These are phyloP conservation scores for Dendrocincla fuliginosa DNA, from an alignment of 2,797 vertebrate genomes.

Conservation along the genomic window DNA sequence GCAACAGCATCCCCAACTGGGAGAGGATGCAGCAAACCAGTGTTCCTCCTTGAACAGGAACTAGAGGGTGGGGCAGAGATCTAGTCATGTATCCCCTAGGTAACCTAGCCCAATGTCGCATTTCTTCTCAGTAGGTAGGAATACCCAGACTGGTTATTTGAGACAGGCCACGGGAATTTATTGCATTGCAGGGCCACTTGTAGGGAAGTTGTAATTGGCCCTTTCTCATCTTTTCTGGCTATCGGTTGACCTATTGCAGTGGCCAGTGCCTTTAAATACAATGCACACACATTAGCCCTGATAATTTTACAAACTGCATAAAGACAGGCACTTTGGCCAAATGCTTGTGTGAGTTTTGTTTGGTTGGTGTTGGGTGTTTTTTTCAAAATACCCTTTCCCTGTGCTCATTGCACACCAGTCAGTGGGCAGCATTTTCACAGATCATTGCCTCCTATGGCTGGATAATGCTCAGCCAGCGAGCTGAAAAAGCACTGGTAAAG, in stretches of 20 bases:
- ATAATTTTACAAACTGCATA: background rate
- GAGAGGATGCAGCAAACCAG: background rate
- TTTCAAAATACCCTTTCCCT: background rate
- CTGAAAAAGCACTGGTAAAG: background rate
- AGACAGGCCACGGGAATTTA: background rate
- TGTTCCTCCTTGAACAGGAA: background rate
- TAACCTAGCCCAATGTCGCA: background rate
- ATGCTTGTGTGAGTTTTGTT: background rate
- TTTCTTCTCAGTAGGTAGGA: background rate
- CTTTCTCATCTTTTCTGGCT: background rate
- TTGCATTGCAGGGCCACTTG: background rate
- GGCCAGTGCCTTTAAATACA: background rate
- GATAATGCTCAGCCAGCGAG: fast-evolving
- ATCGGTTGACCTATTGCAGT: background rate
- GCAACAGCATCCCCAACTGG: background rate
- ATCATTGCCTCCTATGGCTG: background rate
- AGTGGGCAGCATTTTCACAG: background rate
- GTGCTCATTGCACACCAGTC: background rate
- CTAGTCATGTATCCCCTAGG: background rate
- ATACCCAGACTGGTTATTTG: background rate
- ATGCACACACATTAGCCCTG: background rate
- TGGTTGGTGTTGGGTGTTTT: background rate
- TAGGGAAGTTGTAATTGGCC: background rate
- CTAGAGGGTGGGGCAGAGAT: background rate
- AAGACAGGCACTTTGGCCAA: background rate